Evolutionary conservation across 2,888 invertebrate genomes (phyloP), one percentile per base, ranked within the genome.

Genomic region (Caradrina kadenii): DNA sequence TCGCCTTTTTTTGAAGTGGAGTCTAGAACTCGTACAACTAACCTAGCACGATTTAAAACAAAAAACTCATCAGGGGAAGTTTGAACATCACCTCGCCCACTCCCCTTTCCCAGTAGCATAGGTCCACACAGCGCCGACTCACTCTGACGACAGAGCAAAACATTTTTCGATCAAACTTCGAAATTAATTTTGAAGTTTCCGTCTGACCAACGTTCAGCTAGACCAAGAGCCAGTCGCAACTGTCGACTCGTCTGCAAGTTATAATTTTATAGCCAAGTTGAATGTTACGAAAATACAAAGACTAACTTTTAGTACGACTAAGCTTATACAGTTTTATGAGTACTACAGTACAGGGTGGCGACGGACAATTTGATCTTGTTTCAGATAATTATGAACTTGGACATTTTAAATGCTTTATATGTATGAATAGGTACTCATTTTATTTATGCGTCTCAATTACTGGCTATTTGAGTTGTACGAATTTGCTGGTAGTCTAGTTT

Each of bases 171-270:
- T 93, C 91, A 91, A 94, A 94, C 90, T 93, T 93, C 76, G 87
- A 93, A 93, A 93, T 93, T 94, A 93, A 93, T 93, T 93, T 93
- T 88, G 88, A 93, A 93, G 91, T 93, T 92, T 86, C 88, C 87
- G 86, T 89, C 90, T 90, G 91, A 90, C 90, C 91, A 86, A 82
- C 86, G 88, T 81, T 88, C 86, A 83, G 82, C 85, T 76, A 79
- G 83, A 86, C 81, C 84, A 80, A 81, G 81, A 87, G 87, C 76
- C 77, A 80, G 82, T 79, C 84, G 85, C 86, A 85, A 88, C 90
- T 86, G 88, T 82, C 87, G 86, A 83, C 86, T 81, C 77, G 86
- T 80, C 87, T 81, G 71, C 73, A 89, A 92, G 85, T 92, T 91
- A 90, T 88, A 91, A 89, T 90, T 91, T 89, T 87, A 88, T 89